Percentiles rank a stretch among this genome's conserved stretches.
These are phyloP conservation scores for Spilarctia lutea DNA, from an alignment of 2,888 invertebrate species.

Conservation along the genomic window DNA sequence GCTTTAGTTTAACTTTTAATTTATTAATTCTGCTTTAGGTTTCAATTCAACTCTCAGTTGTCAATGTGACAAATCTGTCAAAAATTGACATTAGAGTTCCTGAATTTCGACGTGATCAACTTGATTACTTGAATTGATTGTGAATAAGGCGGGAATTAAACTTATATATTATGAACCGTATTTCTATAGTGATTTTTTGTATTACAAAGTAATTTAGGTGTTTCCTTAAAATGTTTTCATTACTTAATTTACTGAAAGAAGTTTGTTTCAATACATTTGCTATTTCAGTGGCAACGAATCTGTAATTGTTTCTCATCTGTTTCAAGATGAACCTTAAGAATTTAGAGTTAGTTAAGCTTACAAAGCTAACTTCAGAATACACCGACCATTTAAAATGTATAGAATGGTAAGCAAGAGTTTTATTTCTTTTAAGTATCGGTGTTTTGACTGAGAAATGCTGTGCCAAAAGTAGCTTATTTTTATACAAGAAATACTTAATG, in stretches of 20 bases:
- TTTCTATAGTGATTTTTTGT: not conserved
- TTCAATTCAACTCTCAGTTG: no score
- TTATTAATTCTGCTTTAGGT: no score
- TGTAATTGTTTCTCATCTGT: not conserved
- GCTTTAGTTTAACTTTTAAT: no score
- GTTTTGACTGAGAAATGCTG: not conserved
- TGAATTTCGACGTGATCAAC: no score
- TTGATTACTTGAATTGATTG: not conserved
- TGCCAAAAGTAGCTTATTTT: not conserved
- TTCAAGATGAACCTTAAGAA: slow-evolving; percentile 59
- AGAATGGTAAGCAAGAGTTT: slow-evolving; percentile 69
- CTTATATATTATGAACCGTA: not conserved
- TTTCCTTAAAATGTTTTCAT: not conserved
- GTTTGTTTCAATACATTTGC: not conserved
- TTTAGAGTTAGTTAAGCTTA: slow-evolving; percentile 58
- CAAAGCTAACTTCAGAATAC: slow-evolving; percentile 61
- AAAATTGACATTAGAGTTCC: no score
- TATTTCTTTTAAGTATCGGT: not conserved
- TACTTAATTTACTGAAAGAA: not conserved
- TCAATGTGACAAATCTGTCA: not conserved
- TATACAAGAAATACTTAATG: not conserved
- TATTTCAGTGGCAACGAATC: not conserved
- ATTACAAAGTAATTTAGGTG: not conserved
- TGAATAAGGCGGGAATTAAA: slow-evolving; percentile 11
- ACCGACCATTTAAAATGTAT: slow-evolving; percentile 72